Evolutionary conservation across 2,113 vertebrate species (phyloP).

Genomic region (Podilymbus podiceps): DNA sequence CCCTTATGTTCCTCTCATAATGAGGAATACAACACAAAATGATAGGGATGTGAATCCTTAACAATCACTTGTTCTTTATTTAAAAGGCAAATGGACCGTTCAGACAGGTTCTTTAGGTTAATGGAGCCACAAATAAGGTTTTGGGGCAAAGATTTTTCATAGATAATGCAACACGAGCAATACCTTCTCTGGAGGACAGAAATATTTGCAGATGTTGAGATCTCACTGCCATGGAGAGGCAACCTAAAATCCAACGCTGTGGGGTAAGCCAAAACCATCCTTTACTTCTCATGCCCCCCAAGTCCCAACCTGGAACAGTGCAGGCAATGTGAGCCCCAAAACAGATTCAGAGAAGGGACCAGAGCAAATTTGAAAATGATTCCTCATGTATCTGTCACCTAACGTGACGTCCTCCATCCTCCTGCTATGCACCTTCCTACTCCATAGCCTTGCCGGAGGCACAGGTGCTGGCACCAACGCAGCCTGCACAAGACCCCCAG

Average conservation of each 20-base stretch:
- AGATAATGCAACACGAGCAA: background rate
- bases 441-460: background rate
- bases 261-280: background rate
- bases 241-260: background rate
- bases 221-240: background rate
- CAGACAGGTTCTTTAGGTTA: slow-evolving; percentile 52
- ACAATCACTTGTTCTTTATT: slow-evolving; percentile 55
- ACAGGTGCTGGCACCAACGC: background rate
- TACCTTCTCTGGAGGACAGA: slow-evolving; percentile 18
- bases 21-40: slow-evolving; percentile 65
- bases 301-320: background rate
- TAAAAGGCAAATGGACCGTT: slow-evolving; percentile 65
- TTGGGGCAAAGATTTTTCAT: slow-evolving; percentile 54
- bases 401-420: accelerated
- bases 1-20: slow-evolving; percentile 57
- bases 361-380: background rate
- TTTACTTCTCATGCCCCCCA: background rate
- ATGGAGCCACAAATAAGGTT: slow-evolving; percentile 51
- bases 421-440: background rate
- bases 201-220: slow-evolving; percentile 36
- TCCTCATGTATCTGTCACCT: background rate
- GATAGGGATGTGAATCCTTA: slow-evolving; percentile 37
- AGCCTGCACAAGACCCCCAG: background rate
- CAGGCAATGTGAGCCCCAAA: background rate
- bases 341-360: background rate